These are phyloP conservation scores for Eumerus sabulonum DNA, from an alignment of 2,888 invertebrate species.

Conservation along the genomic window DNA sequence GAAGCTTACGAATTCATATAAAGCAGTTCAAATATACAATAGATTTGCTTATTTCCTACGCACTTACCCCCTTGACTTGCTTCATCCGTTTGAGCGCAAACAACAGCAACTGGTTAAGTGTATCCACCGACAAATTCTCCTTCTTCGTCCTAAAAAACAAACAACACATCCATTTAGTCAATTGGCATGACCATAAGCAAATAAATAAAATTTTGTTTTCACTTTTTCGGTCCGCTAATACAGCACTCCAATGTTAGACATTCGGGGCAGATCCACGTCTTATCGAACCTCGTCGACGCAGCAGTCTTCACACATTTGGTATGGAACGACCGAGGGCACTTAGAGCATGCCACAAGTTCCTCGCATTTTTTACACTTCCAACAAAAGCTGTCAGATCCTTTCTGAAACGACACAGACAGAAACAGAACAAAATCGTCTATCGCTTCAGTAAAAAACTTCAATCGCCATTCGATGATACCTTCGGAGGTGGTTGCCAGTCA, in stretches of 20 bases:
- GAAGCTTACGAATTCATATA: no score
- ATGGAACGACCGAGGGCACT: constrained; percentile 93
- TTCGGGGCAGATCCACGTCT: constrained; percentile 92
- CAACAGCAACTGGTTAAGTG: constrained; percentile 88
- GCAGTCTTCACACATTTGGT: constrained; percentile 84
- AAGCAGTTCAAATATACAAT: no score
- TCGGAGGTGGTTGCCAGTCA: constrained; percentile 72
- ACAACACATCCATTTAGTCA: constrained; percentile 9
- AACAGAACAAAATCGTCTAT: constrained; percentile 15
- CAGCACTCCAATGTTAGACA: constrained; percentile 84
- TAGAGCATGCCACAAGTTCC: constrained; percentile 84
- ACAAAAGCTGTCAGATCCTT: constrained; percentile 88
- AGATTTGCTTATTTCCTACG: no score
- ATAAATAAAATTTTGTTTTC: constrained; percentile 41
- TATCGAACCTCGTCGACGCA: constrained; percentile 78
- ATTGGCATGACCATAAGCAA: not conserved
- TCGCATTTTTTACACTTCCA: constrained; percentile 93
- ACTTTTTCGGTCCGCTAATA: constrained; percentile 74
- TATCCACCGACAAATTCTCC: constrained; percentile 79
- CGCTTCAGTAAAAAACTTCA: not conserved
- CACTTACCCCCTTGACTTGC: constrained; percentile 87
- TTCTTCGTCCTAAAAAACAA: constrained; percentile 72
- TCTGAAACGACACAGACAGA: constrained; percentile 78
- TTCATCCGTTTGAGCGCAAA: constrained; percentile 90
- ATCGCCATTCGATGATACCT: constrained; percentile 65